These are phyloP conservation scores for Peribatodes rhomboidaria DNA, from an alignment of 2,888 invertebrate genomes.

Conservation along the genomic window DNA sequence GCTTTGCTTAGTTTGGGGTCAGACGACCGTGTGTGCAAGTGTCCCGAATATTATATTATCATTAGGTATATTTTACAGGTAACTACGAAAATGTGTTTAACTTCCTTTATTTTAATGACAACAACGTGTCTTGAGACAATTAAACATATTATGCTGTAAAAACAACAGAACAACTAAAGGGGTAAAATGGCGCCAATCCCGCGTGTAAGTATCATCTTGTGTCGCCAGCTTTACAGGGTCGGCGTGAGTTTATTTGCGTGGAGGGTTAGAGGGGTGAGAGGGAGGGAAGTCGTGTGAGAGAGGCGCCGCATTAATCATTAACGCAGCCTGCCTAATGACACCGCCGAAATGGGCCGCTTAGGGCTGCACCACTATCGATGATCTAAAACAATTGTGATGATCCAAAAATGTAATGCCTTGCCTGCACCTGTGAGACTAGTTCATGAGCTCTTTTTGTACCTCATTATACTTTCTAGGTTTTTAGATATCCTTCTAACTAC, in stretches of 20 bases:
- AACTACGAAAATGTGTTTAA: too few species aligned
- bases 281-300: constrained; percentile 69
- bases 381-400: constrained; percentile 52
- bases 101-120: too few species aligned
- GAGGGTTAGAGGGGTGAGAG: constrained; percentile 53
- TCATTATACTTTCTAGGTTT: too few species aligned
- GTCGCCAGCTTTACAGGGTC: constrained; percentile 48
- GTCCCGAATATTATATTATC: too few species aligned
- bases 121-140: too few species aligned
- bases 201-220: not conserved
- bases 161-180: not conserved
- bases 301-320: constrained; percentile 86
- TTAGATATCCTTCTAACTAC: too few species aligned
- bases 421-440: too few species aligned
- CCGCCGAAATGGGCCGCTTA: constrained; percentile 78
- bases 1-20: too few species aligned
- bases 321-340: constrained; percentile 85
- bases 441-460: too few species aligned
- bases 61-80: too few species aligned
- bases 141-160: too few species aligned
- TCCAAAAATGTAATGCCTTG: constrained; percentile 1
- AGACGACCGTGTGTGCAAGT: too few species aligned
- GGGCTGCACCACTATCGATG: constrained; percentile 59
- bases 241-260: constrained; percentile 81
- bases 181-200: not conserved